Conservation (phyloP, 2,888 invertebrate species). For the Ryuthela nishihirai region DNA sequence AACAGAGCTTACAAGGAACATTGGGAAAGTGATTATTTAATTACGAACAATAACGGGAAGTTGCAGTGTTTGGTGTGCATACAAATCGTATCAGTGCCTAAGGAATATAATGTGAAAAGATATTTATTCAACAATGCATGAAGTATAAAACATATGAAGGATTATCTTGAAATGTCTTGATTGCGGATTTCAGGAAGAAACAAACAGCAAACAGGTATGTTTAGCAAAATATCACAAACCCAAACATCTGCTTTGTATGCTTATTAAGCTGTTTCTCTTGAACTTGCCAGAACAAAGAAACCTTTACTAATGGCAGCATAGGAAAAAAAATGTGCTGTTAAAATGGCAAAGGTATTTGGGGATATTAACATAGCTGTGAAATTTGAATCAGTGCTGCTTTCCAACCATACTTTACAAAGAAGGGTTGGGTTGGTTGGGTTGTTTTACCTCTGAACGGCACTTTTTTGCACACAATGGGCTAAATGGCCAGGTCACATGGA, state of each 20-base stretch:
- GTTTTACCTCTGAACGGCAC: no score
- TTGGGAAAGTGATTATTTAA: conserved; percentile 7
- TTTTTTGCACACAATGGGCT: no score
- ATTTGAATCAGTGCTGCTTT: no score
- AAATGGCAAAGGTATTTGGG: neutral
- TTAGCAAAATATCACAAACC: neutral
- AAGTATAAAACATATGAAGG: neutral
- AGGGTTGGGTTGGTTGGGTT: no score
- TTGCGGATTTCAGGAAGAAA: no score
- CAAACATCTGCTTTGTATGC: neutral
- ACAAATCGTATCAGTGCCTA: neutral
- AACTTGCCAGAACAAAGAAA: neutral
- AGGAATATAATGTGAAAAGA: conserved; percentile 1
- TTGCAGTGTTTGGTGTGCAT: conserved; percentile 4
- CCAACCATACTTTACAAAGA: neutral
- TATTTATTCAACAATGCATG: neutral
- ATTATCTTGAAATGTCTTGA: neutral
- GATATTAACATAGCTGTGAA: no score
- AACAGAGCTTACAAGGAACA: conserved; percentile 3
- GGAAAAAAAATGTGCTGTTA: neutral
- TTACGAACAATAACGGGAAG: conserved; percentile 3
- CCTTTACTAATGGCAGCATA: neutral
- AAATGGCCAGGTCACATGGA: no score
- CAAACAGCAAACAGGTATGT: no score
- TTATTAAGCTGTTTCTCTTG: neutral